Evolutionary conservation across 2,888 invertebrate genomes (phyloP), one percentile per base, ranked within the genome.

Genomic region (Cryptus armator): DNA sequence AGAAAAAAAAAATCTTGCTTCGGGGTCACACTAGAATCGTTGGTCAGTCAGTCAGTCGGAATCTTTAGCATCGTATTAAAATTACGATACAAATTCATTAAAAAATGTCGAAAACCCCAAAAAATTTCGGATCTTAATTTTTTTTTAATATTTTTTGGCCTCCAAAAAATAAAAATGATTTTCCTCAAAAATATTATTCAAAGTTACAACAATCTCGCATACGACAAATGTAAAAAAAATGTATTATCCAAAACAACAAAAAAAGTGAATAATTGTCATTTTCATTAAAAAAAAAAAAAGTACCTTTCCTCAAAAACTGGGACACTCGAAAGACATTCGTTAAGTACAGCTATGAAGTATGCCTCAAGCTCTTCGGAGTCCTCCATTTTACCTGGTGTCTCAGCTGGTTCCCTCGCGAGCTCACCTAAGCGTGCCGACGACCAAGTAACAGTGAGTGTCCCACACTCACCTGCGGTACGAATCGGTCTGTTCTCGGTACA

Each of bases 351-450:
- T 14, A 72, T 37, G 12, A 56, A 56, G 56, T 56, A 56, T 19
- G 51, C n/a, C 56, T 9, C 5, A 29, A 56, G 56, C 43, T 43
- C 43, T 72, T 9, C 9, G 43, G 12, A 37, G 53, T 56, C 32
- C 46, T 72, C 56, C 48, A 77, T 64, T 76, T 56, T 24, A 53
- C 16, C 51, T 32, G 53, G 51, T 79, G 78, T 83, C 70, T 53
- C 64, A 44, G 62, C 59, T 16, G 56, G 71, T 24, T 80, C n/a
- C 70, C 44, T 70, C 29, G 75, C 59, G 32, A 29, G 43, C 29
- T 75, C 37, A 64, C 32, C 46, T 43, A 66, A 80, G 59, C 75
- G 70, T 44, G 81, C 48, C 62, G 59, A n/a, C 32, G 24, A 37
- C 9, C 12, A 9, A 72, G 71, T 56, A 53, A 48, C 51, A 16